Evolutionary conservation across 2,888 invertebrate genomes (phyloP), one percentile per base, ranked within the genome.

Genomic region (Cerastis leucographa): DNA sequence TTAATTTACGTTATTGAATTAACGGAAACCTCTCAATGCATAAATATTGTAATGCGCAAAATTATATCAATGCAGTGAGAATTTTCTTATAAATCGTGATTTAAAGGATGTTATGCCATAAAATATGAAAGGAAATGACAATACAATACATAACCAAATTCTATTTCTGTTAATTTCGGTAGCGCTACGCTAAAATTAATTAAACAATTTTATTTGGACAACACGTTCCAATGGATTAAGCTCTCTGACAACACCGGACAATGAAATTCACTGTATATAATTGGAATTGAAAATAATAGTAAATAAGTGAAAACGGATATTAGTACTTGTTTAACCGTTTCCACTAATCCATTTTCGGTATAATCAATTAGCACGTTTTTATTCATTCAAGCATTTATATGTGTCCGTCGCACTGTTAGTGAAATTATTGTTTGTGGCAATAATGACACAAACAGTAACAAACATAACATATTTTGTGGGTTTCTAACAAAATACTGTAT

Each of bases 121-220:
- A n/a, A 54, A 54, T n/a, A 54, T 46, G 12, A 40, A 61, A 51
- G 29, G 19, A 51, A 35, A 22, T 22, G n/a, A n/a, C n/a, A n/a
- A n/a, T n/a, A n/a, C 7, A 61, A 40, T 14, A 17, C 51, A 29
- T 0, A 40, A 56, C 8, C 8, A 59, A 49, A 64, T 56, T 49
- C 42, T 19, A 42, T 17, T n/a, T 22, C 19, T 25, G 49, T 65
- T 22, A 44, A 65, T 80, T 80, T 56, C 25, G 17, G 29, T 25
- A 11, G 17, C 22, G 25, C 42, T 12, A 49, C 19, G 29, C 25
- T 17, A 11, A 74, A 80, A 81, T 65, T 65, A 51, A 81, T 59
- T 65, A n/a, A 44, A 49, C 17, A 49, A 22, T 19, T 56, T 56
- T 49, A 59, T 81, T 42, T 35, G 25, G 17, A 64, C 22, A 64